Evolutionary conservation across 2,797 vertebrate species (phyloP), one percentile per base, ranked within the genome.

Genomic region (Paguma larvata): DNA sequence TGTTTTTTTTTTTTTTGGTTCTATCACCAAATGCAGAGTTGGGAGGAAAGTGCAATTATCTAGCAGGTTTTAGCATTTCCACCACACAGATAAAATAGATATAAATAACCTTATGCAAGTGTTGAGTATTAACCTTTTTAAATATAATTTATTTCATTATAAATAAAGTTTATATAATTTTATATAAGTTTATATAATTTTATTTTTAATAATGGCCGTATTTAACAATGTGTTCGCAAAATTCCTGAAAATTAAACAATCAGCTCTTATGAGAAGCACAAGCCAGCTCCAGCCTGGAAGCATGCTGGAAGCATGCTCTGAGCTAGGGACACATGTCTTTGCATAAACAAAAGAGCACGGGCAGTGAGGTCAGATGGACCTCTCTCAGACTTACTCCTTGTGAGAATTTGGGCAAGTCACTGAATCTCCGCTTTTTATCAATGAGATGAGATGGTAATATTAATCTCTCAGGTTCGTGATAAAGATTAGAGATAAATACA

Each of bases 111-210:
- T 67, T 53, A 38, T 56, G 46, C 32, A 41, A 78, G 7, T 88
- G 77, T 84, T 75, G 32, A 94, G 10, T 90, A 16, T 63, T 78
- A 65, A 68, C 46, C 32, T 82, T 88, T 72, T 92, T 93, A 63
- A 67, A 86, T 38, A 27, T n/a, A 41, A 62, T 56, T 84, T 73
- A 62, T 79, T 79, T 95, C 23, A 34, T 79, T 72, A 48, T 48
- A n/a, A n/a, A n/a, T n/a, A n/a, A 91, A 75, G 38, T 92, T 87
- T 63, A 78, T 63, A 48, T 63, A 41, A n/a, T 91, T 92, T 95
- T 27, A 67, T 48, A n/a, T n/a, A 91, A 75, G 38, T 92, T 87
- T 63, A 78, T 63, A 48, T 63, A 41, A n/a, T 91, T 92, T 95
- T 27, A 67, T 48, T 87, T 91, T 80, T 75, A 86, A 73, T 53